Base-by-base conservation (phyloP, 1,140 invertebrate genomes). In the Eupeodes corollae region DNA sequence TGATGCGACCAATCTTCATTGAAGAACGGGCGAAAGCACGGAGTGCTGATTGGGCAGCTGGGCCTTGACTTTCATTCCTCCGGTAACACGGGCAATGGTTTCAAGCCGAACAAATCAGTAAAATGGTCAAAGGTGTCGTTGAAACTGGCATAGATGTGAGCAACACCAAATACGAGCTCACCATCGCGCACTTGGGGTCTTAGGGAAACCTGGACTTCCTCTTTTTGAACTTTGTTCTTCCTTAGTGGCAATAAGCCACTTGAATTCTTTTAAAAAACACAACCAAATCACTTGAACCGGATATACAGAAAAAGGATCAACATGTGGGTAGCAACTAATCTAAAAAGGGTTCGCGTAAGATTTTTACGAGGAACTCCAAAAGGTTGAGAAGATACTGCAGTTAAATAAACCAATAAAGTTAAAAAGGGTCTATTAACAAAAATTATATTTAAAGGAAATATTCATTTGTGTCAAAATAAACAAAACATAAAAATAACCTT, bases 41-140 rank as follows among this genome's bases (percentile, higher is more conserved):
- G 2, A 99, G 78, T 44, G 97, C 97, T 42, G 93, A 96, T 71
- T 99, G 97, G 42, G 96, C 97, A 57, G 96, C 96, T 32, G 96
- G 97, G 96, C 96, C 73, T 99, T 99, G 0, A 99, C 97, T 76
- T 99, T 99, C 97, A 99, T 99, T 49, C 97, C 97, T 70, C 97
- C 97, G 62, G 97, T 99, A 31, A 99, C 89, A 63, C 95, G 79
- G 48, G 90, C 88, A 64, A 99, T 98, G 3, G 96, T 99, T 88
- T 99, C 95, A 62, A 84, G 55, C 97, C 97, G 50, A 95, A 98
- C 55, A 99, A 77, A 77, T 99, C 97, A 5, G 97, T 99, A 33
- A 99, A 92, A 75, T 99, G 97, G 8, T 99, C 97, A 69, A 99
- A 99, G 37, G 97, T 99, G 70, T 99, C 97, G 68, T 99, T 99